Base-by-base conservation (phyloP, 2,113 vertebrate genomes). In the Gobiocypris rarus region DNA sequence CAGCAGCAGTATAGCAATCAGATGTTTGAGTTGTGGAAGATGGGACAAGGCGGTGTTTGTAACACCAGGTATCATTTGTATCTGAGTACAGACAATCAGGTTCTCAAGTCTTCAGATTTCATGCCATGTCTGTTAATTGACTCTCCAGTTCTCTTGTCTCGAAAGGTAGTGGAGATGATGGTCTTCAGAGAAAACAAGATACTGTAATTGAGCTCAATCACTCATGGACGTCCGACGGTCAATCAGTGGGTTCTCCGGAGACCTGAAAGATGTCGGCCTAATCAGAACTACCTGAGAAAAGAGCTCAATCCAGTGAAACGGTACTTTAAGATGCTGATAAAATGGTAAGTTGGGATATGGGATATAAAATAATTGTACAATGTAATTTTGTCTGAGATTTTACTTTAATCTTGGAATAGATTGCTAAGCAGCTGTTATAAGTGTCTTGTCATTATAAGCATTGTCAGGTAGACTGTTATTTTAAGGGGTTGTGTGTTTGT, bases 201-300 rank as follows among this genome's bases (percentile, higher is more conserved):
- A n/a, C 67, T n/a, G 56, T 78, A 61, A 78, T 43, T 61, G 56
- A 78, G 34, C 56, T 77, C 54, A 59, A 77, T 77, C 75, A 77
- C 52, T 77, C 31, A 41, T 77, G 31, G 54, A 77, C 1, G 7
- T 58, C 26, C 11, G 10, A n/a, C 11, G 22, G 54, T 41, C 75
- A 77, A 77, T 77, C 74, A 76, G 9, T 24, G n/a, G 31, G 31
- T 24, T 74, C 48, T 54, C 34, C 22, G 2, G 26, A 75, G 26
- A 75, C 73, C 48, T 31, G 26, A 9, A 54, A 5, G 15, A 75
- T 17, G 8, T 54, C 26, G 28, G 19, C 50, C 54, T 59, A 54
- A 77, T 77, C 75, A 77, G 10, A 10, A 22, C 4, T 38, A 43
- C 22, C 19, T 1, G 69, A 19, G 1, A 14, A 45, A 43, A 41